Conservation (phyloP, 2,113 vertebrate species). For the Engraulis encrasicolus region DNA sequence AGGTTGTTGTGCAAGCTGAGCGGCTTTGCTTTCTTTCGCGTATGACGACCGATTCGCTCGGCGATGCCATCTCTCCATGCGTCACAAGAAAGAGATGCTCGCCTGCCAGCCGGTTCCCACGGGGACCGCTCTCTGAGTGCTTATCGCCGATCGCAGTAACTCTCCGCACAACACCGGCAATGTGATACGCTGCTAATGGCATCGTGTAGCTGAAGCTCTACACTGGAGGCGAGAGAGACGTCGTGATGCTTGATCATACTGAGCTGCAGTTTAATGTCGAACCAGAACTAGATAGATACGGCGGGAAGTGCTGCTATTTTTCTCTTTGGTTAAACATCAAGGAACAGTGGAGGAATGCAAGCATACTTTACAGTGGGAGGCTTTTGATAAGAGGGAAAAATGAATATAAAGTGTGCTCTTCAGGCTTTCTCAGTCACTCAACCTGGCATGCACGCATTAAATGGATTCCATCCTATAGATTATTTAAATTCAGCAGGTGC, state of each 20-base stretch:
- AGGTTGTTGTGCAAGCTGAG: not conserved
- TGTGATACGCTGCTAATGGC: conserved; percentile 15
- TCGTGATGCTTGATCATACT: not conserved
- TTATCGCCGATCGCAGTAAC: conserved; percentile 1
- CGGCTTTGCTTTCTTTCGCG: no score
- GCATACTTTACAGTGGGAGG: not conserved
- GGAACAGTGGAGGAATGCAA: not conserved
- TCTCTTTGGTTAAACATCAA: not conserved
- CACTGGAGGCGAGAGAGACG: conserved; percentile 1
- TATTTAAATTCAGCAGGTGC: not conserved
- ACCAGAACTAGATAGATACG: not conserved
- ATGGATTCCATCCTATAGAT: not conserved
- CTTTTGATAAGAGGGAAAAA: not conserved
- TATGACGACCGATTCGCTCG: conserved; percentile 28
- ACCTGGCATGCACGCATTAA: not conserved
- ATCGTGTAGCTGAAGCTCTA: not conserved
- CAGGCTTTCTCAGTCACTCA: not conserved
- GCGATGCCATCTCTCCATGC: conserved; percentile 47
- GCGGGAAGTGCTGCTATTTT: no score
- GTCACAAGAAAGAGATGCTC: not conserved
- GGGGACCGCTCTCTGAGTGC: conserved; percentile 29
- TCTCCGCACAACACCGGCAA: not conserved
- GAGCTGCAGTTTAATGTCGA: not conserved
- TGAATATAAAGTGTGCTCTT: not conserved
- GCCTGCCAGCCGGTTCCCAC: conserved; percentile 22